Percentiles rank a stretch among this genome's conserved stretches.
Evolutionary conservation across 2,797 vertebrate genomes (phyloP).

Genomic region (Rhodeus uyekii): DNA sequence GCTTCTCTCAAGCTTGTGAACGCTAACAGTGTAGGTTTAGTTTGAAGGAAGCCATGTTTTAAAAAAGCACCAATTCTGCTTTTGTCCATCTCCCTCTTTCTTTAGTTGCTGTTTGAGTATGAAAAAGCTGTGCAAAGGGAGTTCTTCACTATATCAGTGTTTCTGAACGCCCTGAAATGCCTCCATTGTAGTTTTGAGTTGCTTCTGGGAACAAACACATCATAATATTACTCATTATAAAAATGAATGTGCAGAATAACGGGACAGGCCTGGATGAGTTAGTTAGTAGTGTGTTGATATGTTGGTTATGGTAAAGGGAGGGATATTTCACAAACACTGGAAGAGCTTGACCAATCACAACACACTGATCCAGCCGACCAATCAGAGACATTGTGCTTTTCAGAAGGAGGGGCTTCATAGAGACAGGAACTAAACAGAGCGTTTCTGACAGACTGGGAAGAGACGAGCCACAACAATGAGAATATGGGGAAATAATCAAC

Average conservation of each 20-base stretch:
- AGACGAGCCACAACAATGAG: not conserved
- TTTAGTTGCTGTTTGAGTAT: no score
- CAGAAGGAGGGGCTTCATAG: not conserved
- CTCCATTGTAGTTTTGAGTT: not conserved
- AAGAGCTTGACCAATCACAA: not conserved
- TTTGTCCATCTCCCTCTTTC: no score
- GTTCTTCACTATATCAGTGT: no score
- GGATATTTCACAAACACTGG: not conserved
- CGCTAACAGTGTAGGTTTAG: not conserved
- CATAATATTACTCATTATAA: not conserved
- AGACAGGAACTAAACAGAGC: not conserved
- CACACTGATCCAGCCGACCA: not conserved
- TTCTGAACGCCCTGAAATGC: not conserved
- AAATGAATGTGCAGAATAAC: not conserved
- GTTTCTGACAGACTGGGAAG: not conserved
- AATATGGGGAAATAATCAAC: not conserved
- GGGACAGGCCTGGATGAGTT: not conserved
- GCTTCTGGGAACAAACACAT: not conserved
- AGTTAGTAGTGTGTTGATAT: not conserved
- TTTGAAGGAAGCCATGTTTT: not conserved
- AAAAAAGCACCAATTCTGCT: not conserved
- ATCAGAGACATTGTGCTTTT: not conserved
- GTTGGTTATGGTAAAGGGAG: not conserved
- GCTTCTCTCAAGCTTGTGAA: not conserved
- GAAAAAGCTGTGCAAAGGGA: no score